Evolutionary conservation across 2,113 vertebrate genomes (phyloP).

Genomic region (Crotalus helleri): DNA sequence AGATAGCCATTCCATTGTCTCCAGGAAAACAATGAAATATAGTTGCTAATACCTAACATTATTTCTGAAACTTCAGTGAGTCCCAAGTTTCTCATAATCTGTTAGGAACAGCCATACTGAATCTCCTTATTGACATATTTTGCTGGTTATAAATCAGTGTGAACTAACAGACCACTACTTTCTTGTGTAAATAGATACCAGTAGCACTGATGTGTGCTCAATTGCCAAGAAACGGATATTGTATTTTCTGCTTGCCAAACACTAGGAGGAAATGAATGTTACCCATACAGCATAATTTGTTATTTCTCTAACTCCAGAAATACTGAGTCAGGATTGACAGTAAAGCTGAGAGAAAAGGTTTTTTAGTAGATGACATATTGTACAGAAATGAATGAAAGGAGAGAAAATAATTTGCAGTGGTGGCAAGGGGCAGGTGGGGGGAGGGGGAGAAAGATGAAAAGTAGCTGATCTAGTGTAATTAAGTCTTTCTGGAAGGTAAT

Average conservation of each 20-base stretch:
- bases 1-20: background rate
- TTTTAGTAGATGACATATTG: conserved; percentile 3
- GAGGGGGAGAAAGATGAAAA: background rate
- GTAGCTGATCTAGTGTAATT: conserved; percentile 9
- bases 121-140: conserved; percentile 25
- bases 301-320: conserved; percentile 37
- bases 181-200: conserved; percentile 44
- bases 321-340: conserved; percentile 42
- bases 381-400: conserved; percentile 10
- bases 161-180: conserved; percentile 34
- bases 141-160: conserved; percentile 43
- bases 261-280: conserved; percentile 55
- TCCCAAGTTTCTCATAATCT: conserved; percentile 33
- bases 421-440: background rate
- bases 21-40: conserved; percentile 16
- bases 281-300: conserved; percentile 48
- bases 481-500: background rate
- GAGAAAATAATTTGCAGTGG: background rate
- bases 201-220: conserved; percentile 37
- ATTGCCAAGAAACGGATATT: conserved; percentile 30
- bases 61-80: conserved; percentile 26
- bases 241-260: conserved; percentile 48
- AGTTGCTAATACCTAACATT: background rate
- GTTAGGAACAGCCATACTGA: conserved; percentile 31
- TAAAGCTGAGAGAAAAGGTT: conserved; percentile 33